Percentiles rank a stretch among this genome's conserved stretches.
Evolutionary conservation across 2,113 vertebrate genomes (phyloP).

Genomic region (Ammospiza caudacuta): DNA sequence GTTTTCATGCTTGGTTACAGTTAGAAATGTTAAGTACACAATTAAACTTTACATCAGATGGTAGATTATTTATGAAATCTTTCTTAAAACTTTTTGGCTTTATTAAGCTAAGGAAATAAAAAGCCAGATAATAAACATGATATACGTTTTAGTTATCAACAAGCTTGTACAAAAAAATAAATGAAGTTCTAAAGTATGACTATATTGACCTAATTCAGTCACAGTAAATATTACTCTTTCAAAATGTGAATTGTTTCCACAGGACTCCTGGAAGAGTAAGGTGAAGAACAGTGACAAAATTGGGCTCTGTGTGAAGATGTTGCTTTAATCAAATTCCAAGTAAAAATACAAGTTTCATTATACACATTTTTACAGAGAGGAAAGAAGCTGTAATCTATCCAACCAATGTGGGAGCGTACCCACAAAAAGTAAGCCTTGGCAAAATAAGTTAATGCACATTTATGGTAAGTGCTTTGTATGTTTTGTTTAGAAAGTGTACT

Average conservation of each 20-base stretch:
- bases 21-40: constrained; percentile 49
- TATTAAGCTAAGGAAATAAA: constrained; percentile 20
- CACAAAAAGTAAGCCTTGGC: constrained; percentile 46
- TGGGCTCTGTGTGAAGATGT: background rate
- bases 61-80: constrained; percentile 18
- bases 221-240: constrained; percentile 2
- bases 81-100: background rate
- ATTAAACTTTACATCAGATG: constrained; percentile 41
- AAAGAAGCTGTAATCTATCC: background rate
- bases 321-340: background rate
- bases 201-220: constrained; percentile 28
- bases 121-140: background rate
- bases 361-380: background rate
- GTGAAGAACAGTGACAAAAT: background rate
- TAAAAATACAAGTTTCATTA: background rate
- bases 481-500: constrained; percentile 67
- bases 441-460: constrained; percentile 62
- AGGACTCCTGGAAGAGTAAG: background rate
- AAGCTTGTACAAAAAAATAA: background rate
- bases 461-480: constrained; percentile 66
- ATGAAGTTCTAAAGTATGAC: background rate
- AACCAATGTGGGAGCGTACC: background rate
- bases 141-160: constrained; percentile 6
- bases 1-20: constrained; percentile 10
- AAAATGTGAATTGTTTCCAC: constrained; percentile 17